These are phyloP conservation scores for Sarcophaga subvicina DNA, from an alignment of 2,888 invertebrate species.

Conservation along the genomic window DNA sequence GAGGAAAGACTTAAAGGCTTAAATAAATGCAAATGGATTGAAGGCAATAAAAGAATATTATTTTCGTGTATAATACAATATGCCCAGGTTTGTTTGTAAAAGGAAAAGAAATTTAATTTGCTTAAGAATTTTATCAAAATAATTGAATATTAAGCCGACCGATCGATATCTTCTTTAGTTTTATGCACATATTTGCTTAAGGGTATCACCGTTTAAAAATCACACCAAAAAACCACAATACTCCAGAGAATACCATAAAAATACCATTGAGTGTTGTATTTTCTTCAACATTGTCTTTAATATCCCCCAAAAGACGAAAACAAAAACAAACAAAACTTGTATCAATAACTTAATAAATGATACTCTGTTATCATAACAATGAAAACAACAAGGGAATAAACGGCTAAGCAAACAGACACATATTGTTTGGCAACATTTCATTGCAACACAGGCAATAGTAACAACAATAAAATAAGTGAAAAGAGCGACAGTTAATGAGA, in stretches of 20 bases:
- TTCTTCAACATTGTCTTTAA: neutral
- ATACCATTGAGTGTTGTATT: neutral
- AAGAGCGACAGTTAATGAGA: slow-evolving; percentile 70
- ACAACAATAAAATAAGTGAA: slow-evolving; percentile 33
- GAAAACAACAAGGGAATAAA: slow-evolving; percentile 9
- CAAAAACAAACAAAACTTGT: neutral
- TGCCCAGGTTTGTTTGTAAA: too few relatives aligned
- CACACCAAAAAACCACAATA: slow-evolving; percentile 26
- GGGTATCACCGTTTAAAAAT: slow-evolving; percentile 5
- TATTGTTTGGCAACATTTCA: slow-evolving; percentile 21
- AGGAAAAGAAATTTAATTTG: too few relatives aligned
- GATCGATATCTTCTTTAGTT: too few relatives aligned
- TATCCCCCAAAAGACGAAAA: neutral
- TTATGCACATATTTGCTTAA: too few relatives aligned
- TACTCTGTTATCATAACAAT: slow-evolving; percentile 21
- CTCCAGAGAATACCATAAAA: slow-evolving; percentile 15
- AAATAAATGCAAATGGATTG: too few relatives aligned
- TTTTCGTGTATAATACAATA: too few relatives aligned
- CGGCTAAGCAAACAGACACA: neutral
- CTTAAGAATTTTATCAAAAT: too few relatives aligned
- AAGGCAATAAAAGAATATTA: too few relatives aligned
- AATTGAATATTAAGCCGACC: too few relatives aligned
- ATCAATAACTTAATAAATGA: slow-evolving; percentile 51
- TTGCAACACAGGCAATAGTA: slow-evolving; percentile 1
- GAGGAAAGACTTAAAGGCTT: too few relatives aligned